These are phyloP conservation scores for Agrotis clavis DNA, from an alignment of 2,888 invertebrate genomes.

Conservation along the genomic window DNA sequence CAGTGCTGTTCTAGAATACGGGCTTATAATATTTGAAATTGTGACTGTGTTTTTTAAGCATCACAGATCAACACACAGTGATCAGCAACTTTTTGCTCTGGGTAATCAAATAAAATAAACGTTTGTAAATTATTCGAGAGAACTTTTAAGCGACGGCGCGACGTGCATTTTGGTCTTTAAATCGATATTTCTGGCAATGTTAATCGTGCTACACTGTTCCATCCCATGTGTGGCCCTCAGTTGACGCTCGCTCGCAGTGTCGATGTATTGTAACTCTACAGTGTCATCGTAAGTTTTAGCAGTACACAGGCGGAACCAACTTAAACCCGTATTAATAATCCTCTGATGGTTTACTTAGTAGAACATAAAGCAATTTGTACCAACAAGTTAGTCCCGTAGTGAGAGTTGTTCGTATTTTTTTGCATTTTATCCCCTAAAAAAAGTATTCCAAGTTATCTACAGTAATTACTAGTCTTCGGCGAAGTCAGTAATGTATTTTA, in stretches of 20 bases:
- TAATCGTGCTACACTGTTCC: background rate
- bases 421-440: background rate
- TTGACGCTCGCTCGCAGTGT: constrained; percentile 56
- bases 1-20: background rate
- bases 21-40: background rate
- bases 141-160: background rate
- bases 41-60: background rate
- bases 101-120: too few relatives aligned
- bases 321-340: constrained; percentile 15
- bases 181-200: background rate
- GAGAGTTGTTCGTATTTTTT: background rate
- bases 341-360: background rate
- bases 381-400: background rate
- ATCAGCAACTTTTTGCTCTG: background rate
- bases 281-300: constrained; percentile 22
- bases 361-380: background rate
- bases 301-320: background rate
- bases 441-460: too few relatives aligned
- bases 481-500: background rate
- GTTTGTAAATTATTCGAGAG: background rate
- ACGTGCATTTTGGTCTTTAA: background rate
- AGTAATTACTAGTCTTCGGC: too few relatives aligned
- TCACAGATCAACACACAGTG: background rate
- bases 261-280: constrained; percentile 34
- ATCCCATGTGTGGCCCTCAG: background rate